Percentiles rank a stretch among this genome's conserved stretches.
Conservation (phyloP, 2,797 vertebrate species). For the Sebastes trivittatus region DNA sequence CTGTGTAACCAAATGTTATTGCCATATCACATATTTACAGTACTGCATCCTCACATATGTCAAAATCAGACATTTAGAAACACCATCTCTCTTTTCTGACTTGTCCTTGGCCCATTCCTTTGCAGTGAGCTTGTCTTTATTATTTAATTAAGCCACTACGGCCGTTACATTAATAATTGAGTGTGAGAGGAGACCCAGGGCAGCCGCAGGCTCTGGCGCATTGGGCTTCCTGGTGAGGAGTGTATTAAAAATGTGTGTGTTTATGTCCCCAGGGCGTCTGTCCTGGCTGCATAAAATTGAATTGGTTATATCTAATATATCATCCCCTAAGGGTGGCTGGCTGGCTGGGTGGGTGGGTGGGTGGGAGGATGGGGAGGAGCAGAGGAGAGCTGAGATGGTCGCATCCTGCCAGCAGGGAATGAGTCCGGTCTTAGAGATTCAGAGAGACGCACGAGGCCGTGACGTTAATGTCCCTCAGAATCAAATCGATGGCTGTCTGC, state of each 20-base stretch:
- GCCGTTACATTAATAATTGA: conserved; percentile 88
- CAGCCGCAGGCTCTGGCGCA: conserved; percentile 76
- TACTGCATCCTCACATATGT: conserved; percentile 40
- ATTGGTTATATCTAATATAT: conserved; percentile 89
- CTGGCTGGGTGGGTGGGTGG: neutral
- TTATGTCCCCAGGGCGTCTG: conserved; percentile 85
- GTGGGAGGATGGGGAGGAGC: conserved; percentile 41
- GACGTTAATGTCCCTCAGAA: conserved; percentile 84
- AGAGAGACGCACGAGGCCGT: conserved; percentile 78
- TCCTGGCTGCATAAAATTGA: conserved; percentile 87
- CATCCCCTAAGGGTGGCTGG: conserved; percentile 82
- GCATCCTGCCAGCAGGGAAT: conserved; percentile 82
- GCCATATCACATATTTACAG: conserved; percentile 36
- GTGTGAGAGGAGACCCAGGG: conserved; percentile 83
- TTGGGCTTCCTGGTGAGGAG: conserved; percentile 84
- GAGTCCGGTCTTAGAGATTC: conserved; percentile 70
- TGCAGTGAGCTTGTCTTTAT: conserved; percentile 83
- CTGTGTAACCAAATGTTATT: conserved; percentile 39
- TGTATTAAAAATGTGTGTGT: conserved; percentile 90
- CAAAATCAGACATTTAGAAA: conserved; percentile 50
- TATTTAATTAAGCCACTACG: conserved; percentile 87
- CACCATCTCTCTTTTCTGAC: conserved; percentile 61
- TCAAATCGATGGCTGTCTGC: conserved; percentile 85
- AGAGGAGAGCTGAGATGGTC: conserved; percentile 68
- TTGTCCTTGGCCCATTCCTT: conserved; percentile 83